phyloP scores from a whole-genome alignment of 2,113 vertebrate genomes.

The Phrynocephalus versicolor region DNA sequence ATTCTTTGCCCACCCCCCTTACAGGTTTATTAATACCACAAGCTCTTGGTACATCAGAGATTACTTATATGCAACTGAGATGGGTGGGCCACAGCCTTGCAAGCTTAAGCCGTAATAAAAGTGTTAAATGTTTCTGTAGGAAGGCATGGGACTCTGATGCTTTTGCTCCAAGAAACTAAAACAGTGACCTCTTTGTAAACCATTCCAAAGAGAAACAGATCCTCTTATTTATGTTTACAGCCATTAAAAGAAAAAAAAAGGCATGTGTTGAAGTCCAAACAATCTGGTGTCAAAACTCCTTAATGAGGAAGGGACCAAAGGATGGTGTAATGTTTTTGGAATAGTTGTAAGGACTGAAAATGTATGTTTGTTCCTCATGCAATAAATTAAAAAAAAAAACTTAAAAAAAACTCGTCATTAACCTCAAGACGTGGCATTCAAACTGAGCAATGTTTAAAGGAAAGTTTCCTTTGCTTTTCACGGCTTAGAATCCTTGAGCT shows the following conservation, averaged over 20 bases:
- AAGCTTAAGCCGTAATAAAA: neutral
- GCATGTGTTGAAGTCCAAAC: neutral
- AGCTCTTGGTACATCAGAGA: neutral
- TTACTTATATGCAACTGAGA: neutral
- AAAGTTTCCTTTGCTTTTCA: neutral
- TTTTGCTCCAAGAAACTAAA: neutral
- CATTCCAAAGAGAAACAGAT: neutral
- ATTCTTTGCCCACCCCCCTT: neutral
- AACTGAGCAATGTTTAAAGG: neutral
- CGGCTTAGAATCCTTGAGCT: neutral
- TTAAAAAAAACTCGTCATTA: too few relatives aligned
- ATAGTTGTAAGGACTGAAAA: too few relatives aligned
- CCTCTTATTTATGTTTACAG: too few relatives aligned
- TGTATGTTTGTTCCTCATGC: too few relatives aligned
- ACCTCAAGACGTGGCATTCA: neutral
- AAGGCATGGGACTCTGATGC: neutral
- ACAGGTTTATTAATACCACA: neutral
- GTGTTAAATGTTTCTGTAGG: neutral
- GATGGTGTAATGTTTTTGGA: too few relatives aligned
- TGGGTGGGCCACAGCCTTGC: neutral
- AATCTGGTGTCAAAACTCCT: neutral
- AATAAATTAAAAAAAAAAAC: too few relatives aligned
- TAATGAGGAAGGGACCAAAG: too few relatives aligned
- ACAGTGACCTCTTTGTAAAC: neutral
- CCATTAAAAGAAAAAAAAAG: too few relatives aligned